A percentile compares a stretch with the other conserved stretches of the same genome.
Conservation (phyloP, 2,888 invertebrate species). For the Neuroscelio doddi region DNA sequence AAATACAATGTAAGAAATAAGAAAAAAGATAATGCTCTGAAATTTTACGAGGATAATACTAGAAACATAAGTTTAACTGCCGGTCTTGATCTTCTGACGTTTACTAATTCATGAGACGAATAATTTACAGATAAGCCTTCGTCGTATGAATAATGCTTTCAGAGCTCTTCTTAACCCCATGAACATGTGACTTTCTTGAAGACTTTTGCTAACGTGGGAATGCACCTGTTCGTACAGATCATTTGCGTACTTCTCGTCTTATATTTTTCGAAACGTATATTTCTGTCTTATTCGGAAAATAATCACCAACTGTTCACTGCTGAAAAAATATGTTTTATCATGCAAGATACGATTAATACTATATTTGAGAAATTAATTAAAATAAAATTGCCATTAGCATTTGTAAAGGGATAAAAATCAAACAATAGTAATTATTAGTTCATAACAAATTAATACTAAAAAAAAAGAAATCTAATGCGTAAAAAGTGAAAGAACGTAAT, state of each 20-base stretch:
- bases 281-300: slow-evolving; percentile 45
- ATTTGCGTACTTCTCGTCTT: slow-evolving; percentile 45
- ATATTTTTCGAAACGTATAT: slow-evolving; percentile 40
- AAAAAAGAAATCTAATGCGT: no score
- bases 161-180: slow-evolving; percentile 54
- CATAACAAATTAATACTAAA: no score
- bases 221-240: slow-evolving; percentile 51
- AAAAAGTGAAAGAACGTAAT: slow-evolving; percentile 1
- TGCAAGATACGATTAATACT: no score
- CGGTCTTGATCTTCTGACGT: slow-evolving; percentile 49
- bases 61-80: slow-evolving; percentile 33
- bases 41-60: slow-evolving; percentile 40
- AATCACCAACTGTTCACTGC: slow-evolving; percentile 32
- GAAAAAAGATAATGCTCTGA: slow-evolving; percentile 29
- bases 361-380: no score
- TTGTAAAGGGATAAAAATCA: no score
- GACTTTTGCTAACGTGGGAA: slow-evolving; percentile 50
- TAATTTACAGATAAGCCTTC: slow-evolving; percentile 58
- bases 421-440: no score
- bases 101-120: slow-evolving; percentile 65
- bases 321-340: background rate
- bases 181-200: slow-evolving; percentile 54
- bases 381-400: no score
- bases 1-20: slow-evolving; percentile 17
- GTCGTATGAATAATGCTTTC: slow-evolving; percentile 60